Conservation (phyloP, 1,140 invertebrate species). For the Eupristina koningsbergeri region DNA sequence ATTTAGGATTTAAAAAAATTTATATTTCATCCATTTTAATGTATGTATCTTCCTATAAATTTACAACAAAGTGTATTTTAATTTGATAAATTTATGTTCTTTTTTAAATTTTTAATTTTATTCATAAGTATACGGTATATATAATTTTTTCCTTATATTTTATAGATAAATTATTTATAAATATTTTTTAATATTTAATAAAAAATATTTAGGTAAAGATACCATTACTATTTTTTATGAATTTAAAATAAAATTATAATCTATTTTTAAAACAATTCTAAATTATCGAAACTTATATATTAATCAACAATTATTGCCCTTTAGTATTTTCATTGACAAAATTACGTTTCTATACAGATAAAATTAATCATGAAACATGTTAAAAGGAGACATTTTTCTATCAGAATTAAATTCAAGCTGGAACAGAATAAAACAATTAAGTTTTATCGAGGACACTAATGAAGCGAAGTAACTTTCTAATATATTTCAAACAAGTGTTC, state of each 20-base stretch:
- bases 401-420: slow-evolving; percentile 3
- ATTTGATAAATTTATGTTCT: too few relatives aligned
- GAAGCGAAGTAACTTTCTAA: slow-evolving; percentile 7
- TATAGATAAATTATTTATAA: too few relatives aligned
- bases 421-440: slow-evolving; percentile 22
- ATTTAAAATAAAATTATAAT: neutral
- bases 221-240: neutral
- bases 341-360: neutral
- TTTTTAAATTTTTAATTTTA: too few relatives aligned
- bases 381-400: slow-evolving; percentile 10
- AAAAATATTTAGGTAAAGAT: too few relatives aligned
- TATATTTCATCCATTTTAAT: too few relatives aligned
- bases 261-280: neutral
- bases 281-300: neutral
- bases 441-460: slow-evolving; percentile 14
- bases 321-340: neutral
- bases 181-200: too few relatives aligned
- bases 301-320: neutral
- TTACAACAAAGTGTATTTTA: too few relatives aligned
- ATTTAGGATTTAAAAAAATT: too few relatives aligned
- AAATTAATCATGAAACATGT: slow-evolving; percentile 5
- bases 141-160: too few relatives aligned
- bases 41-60: too few relatives aligned
- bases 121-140: too few relatives aligned
- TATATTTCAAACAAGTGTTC: slow-evolving; percentile 11